Evolutionary conservation across 2,888 invertebrate species (phyloP), one percentile per base, ranked within the genome.

Genomic region (Alloscopus bannaensis): DNA sequence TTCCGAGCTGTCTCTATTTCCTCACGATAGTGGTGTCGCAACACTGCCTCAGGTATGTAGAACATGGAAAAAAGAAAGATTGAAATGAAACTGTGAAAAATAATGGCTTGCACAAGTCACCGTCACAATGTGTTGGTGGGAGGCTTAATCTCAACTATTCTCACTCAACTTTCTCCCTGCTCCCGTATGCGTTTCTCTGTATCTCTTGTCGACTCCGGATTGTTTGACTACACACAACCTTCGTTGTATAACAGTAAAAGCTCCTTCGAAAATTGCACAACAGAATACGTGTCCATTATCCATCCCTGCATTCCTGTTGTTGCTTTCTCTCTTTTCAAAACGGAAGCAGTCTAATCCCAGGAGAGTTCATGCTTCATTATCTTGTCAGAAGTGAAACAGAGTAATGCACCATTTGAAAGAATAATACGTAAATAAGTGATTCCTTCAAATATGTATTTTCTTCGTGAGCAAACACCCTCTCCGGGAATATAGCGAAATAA

Each of bases 301-400:
- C n/a, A n/a, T n/a, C n/a, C n/a, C n/a, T n/a, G n/a, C n/a, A n/a
- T n/a, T n/a, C n/a, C n/a, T n/a, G n/a, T n/a, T n/a, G n/a, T n/a
- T n/a, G n/a, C n/a, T n/a, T n/a, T n/a, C n/a, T n/a, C n/a, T n/a
- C n/a, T n/a, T n/a, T n/a, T n/a, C n/a, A n/a, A n/a, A n/a, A n/a
- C n/a, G n/a, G n/a, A n/a, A n/a, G n/a, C n/a, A n/a, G n/a, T n/a
- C n/a, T n/a, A 73, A 57, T 57, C 72, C 45, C 42, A 13, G 31
- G 50, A 62, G 40, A 73, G 52, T 55, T 36, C 52, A 65, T 65
- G 55, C 42, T 52, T 73, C 65, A 65, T 65, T 73, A 73, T 73
- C 64, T 72, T 62, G 52, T 55, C 72, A 45, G 16, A 45, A 29
- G 13, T 16, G 50, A 47, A 50, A 31, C 57, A 24, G 52, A 59